phyloP scores from a whole-genome alignment of 1,140 invertebrate genomes.

The Pseudomyrmex flavicornis region DNA sequence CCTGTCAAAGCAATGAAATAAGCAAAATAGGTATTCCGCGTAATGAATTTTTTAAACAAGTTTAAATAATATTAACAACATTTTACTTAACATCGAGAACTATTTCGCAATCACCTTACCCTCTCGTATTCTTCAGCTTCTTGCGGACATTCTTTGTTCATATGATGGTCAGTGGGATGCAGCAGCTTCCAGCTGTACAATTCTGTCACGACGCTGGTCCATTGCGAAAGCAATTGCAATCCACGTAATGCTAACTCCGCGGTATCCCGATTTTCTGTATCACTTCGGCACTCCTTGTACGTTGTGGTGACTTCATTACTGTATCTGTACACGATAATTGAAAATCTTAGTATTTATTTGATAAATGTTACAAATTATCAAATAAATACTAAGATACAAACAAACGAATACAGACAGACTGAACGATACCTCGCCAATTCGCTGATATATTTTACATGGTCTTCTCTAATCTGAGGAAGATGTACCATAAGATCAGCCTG shows the following conservation, averaged over 20 bases:
- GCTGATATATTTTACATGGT: conserved; percentile 99
- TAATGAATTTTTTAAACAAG: neutral
- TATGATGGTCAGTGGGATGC: conserved; percentile 98
- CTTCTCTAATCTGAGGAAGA: conserved; percentile 96
- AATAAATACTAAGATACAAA: neutral
- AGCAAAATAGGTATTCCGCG: no score
- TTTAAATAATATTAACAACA: neutral
- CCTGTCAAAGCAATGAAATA: conserved; percentile 85
- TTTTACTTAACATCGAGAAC: neutral
- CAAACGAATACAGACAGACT: neutral
- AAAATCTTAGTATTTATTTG: no score
- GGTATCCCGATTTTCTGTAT: conserved; percentile 97
- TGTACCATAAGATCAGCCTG: conserved; percentile 99
- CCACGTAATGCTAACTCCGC: conserved; percentile 96
- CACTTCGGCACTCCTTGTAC: conserved; percentile 96
- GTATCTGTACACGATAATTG: conserved; percentile 75
- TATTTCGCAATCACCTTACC: conserved; percentile 84
- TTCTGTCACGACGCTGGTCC: conserved; percentile 99
- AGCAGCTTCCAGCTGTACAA: conserved; percentile 99
- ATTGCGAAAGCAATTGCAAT: conserved; percentile 96
- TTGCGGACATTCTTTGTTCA: conserved; percentile 97
- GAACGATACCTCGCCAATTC: conserved; percentile 94
- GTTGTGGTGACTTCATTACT: conserved; percentile 92
- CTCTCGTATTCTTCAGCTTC: conserved; percentile 99
- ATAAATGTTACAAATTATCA: neutral